Evolutionary conservation across 2,797 vertebrate genomes (phyloP).

Genomic region (Psittacula echo): DNA sequence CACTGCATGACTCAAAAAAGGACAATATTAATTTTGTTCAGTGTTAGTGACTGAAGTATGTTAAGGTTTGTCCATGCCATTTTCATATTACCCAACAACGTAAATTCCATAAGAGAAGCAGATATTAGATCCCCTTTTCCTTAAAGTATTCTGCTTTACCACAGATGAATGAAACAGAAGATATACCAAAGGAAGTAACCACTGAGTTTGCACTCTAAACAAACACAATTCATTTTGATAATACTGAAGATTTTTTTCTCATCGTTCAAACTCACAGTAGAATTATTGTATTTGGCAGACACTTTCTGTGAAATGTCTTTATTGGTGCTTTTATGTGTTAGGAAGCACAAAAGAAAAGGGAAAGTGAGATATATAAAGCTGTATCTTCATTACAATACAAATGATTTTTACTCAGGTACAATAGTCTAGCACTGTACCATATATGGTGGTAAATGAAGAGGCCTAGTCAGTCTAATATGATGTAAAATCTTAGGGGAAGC

Average conservation of each 20-base stretch:
- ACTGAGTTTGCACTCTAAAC: background rate
- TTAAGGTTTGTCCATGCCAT: background rate
- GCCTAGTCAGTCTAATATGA: background rate
- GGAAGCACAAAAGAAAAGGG: slow-evolving; percentile 28
- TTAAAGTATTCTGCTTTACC: background rate
- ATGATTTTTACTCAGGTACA: background rate
- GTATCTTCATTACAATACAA: slow-evolving; percentile 13
- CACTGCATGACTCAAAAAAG: background rate
- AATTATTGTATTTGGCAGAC: background rate
- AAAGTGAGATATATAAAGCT: background rate
- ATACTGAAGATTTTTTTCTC: background rate
- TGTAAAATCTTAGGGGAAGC: background rate
- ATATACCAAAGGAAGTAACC: background rate
- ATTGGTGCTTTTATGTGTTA: slow-evolving; percentile 24
- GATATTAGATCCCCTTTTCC: background rate
- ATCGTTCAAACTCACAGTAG: background rate
- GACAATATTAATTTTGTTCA: background rate
- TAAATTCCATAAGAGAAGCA: background rate
- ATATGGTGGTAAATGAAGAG: background rate
- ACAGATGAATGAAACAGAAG: background rate
- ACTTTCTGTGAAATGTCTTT: slow-evolving; percentile 24
- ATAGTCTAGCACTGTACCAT: background rate
- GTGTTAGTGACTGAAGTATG: background rate
- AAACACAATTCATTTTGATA: slow-evolving; percentile 19
- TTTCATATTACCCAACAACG: background rate